Evolutionary conservation across 2,888 invertebrate species (phyloP).

Genomic region (Pandemis cinnamomeana): DNA sequence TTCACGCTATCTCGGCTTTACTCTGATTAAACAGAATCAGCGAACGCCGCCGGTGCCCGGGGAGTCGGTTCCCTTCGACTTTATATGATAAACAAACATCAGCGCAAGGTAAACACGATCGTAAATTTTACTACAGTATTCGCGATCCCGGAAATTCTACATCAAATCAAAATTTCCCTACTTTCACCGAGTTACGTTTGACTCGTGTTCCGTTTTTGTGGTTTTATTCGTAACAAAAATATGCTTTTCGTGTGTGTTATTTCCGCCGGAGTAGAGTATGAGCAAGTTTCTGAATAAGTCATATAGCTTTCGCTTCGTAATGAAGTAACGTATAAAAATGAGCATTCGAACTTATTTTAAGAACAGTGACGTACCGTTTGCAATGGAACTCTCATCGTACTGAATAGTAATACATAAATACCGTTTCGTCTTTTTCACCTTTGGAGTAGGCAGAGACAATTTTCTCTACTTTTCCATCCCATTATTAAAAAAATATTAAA

Average conservation of each 20-base stretch:
- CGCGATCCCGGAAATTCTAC: slow-evolving; percentile 66
- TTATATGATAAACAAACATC: slow-evolving; percentile 77
- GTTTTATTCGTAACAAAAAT: slow-evolving; percentile 45
- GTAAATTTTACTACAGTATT: slow-evolving; percentile 74
- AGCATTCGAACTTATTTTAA: neutral
- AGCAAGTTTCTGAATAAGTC: slow-evolving; percentile 17
- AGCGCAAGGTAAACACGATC: slow-evolving; percentile 72
- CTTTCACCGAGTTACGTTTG: slow-evolving; percentile 50
- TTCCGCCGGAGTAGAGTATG: slow-evolving; percentile 34
- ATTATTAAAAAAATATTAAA: too few relatives aligned
- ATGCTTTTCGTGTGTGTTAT: slow-evolving; percentile 37
- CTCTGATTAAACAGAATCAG: slow-evolving; percentile 64
- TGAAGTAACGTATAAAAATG: neutral
- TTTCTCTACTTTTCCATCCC: too few relatives aligned
- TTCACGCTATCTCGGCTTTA: neutral
- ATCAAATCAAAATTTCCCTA: slow-evolving; percentile 67
- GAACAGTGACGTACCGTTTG: neutral
- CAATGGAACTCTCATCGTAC: too few relatives aligned
- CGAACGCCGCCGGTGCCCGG: slow-evolving; percentile 62
- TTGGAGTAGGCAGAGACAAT: too few relatives aligned
- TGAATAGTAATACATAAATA: too few relatives aligned
- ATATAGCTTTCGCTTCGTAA: neutral
- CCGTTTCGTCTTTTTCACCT: too few relatives aligned
- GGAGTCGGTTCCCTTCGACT: slow-evolving; percentile 70
- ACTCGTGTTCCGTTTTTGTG: slow-evolving; percentile 45